A percentile compares a stretch with the other conserved stretches of the same genome.
These are phyloP conservation scores for Pempheris klunzingeri DNA, from an alignment of 2,797 vertebrate species.

Conservation along the genomic window DNA sequence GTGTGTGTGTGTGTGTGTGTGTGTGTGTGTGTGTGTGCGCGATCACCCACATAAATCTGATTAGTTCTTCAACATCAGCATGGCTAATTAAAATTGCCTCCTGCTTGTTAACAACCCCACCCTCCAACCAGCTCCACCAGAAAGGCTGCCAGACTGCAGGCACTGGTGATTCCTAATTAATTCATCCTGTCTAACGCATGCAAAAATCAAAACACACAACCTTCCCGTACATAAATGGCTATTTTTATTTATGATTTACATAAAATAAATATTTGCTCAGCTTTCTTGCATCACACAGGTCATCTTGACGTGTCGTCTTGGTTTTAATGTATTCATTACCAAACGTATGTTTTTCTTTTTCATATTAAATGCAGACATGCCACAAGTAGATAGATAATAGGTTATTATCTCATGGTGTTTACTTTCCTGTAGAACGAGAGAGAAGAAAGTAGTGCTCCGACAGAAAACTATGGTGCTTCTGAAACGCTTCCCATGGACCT, in stretches of 20 bases:
- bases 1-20: conserved; percentile 16
- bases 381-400: too few relatives aligned
- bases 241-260: conserved; percentile 2
- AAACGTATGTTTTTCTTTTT: too few relatives aligned
- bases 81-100: conserved; percentile 66
- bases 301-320: not conserved
- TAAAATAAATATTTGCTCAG: not conserved
- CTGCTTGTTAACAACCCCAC: conserved; percentile 46
- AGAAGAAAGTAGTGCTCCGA: too few relatives aligned
- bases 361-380: not conserved
- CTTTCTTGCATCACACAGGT: not conserved
- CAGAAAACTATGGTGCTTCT: too few relatives aligned
- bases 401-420: not conserved
- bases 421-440: not conserved
- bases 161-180: conserved; percentile 35
- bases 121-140: conserved; percentile 25
- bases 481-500: too few relatives aligned
- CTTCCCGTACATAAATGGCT: not conserved
- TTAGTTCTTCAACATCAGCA: conserved; percentile 55
- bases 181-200: conserved; percentile 13
- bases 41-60: conserved; percentile 37
- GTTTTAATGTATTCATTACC: too few relatives aligned
- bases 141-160: conserved; percentile 35
- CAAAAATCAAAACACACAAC: not conserved
- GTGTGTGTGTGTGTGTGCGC: conserved; percentile 5